These are phyloP conservation scores for Tetanocera ferruginea DNA, from an alignment of 2,888 invertebrate genomes.

Conservation along the genomic window DNA sequence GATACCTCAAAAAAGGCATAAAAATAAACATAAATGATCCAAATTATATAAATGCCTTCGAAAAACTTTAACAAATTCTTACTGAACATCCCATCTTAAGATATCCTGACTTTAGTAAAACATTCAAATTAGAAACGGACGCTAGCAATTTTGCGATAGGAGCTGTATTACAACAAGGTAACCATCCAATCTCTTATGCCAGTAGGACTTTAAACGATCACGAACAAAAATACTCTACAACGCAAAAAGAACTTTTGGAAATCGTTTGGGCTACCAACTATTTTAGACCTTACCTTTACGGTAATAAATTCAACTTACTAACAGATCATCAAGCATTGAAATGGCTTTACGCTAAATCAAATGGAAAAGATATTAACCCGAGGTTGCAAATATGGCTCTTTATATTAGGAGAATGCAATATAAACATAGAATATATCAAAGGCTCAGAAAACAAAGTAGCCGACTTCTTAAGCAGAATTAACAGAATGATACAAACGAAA, in stretches of 20 bases:
- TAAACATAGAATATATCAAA: no score
- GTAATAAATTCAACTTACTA: constrained; percentile 29
- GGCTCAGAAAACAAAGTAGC: no score
- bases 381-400: background rate
- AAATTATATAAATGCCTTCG: constrained; percentile 26
- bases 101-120: constrained; percentile 17
- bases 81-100: constrained; percentile 23
- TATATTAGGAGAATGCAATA: no score
- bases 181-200: constrained; percentile 36
- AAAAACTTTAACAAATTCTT: constrained; percentile 25
- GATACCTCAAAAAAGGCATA: no score
- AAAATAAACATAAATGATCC: constrained; percentile 6
- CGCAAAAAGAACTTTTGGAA: constrained; percentile 37
- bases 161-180: constrained; percentile 38
- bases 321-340: constrained; percentile 41
- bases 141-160: constrained; percentile 22
- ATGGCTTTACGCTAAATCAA: constrained; percentile 16
- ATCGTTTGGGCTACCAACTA: no score
- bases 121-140: background rate
- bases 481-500: background rate
- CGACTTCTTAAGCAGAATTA: no score
- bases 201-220: constrained; percentile 41
- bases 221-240: constrained; percentile 40
- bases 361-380: background rate
- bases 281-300: constrained; percentile 29